phyloP scores from a whole-genome alignment of 2,888 invertebrate species.

The Nephrotoma guestfalica region DNA sequence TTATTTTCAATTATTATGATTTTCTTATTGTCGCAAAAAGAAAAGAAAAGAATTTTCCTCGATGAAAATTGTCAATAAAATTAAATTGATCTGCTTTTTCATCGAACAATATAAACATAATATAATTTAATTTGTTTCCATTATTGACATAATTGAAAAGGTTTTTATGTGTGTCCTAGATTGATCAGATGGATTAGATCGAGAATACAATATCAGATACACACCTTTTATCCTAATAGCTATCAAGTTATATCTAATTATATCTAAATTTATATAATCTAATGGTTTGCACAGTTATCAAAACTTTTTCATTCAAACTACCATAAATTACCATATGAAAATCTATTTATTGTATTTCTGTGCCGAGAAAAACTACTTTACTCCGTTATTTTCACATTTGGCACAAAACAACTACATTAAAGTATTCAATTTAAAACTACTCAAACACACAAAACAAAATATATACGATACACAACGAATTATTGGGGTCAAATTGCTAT shows the following conservation, averaged over 20 bases:
- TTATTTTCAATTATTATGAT: not conserved
- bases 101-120: not conserved
- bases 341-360: not conserved
- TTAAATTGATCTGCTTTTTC: not conserved
- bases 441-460: not conserved
- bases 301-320: not conserved
- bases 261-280: not conserved
- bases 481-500: not conserved
- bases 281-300: not conserved
- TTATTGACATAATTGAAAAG: no score
- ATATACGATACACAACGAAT: not conserved
- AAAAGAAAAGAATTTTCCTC: not conserved
- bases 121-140: not conserved
- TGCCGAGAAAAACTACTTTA: not conserved
- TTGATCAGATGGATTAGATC: no score
- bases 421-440: not conserved
- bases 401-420: not conserved
- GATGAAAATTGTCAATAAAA: not conserved
- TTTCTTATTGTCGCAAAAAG: not conserved
- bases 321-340: not conserved
- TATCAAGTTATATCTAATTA: not conserved
- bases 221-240: not conserved
- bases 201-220: not conserved
- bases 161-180: no score
- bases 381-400: not conserved